Evolutionary conservation across 2,888 invertebrate species (phyloP).

Genomic region (Aplocera efformata): DNA sequence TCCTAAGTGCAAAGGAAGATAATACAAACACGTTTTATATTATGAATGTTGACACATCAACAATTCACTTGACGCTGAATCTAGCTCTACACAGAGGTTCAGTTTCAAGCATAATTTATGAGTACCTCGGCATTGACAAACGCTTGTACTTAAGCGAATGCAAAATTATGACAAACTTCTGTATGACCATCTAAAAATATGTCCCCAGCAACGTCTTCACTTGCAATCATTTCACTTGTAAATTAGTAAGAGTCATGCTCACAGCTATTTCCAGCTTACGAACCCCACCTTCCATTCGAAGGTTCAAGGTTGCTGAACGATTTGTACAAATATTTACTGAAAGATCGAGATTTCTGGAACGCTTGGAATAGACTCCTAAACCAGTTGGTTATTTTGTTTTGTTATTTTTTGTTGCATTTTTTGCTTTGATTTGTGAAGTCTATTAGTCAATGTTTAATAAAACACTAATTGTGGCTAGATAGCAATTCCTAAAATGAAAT

Average conservation of each 20-base stretch:
- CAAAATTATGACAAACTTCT: conserved; percentile 22
- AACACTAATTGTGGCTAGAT: too few species aligned
- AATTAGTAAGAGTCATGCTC: conserved; percentile 21
- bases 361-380: conserved; percentile 7
- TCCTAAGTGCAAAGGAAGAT: too few species aligned
- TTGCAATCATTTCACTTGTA: conserved; percentile 22
- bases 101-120: conserved; percentile 5
- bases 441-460: too few species aligned
- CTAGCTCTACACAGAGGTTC: too few species aligned
- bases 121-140: conserved; percentile 11
- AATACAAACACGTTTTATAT: too few species aligned
- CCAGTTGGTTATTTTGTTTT: too few species aligned
- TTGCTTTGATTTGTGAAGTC: too few species aligned
- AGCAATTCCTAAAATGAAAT: too few species aligned
- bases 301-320: conserved; percentile 32
- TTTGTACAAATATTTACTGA: conserved; percentile 39
- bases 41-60: too few species aligned
- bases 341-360: conserved; percentile 16
- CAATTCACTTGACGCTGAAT: too few species aligned
- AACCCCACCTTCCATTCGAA: conserved; percentile 23
- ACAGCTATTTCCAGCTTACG: conserved; percentile 29
- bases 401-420: too few species aligned
- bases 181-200: conserved; percentile 17
- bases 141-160: conserved; percentile 12
- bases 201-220: conserved; percentile 9